Conservation (phyloP, 2,888 invertebrate species). For the Sarcophaga variegata region DNA sequence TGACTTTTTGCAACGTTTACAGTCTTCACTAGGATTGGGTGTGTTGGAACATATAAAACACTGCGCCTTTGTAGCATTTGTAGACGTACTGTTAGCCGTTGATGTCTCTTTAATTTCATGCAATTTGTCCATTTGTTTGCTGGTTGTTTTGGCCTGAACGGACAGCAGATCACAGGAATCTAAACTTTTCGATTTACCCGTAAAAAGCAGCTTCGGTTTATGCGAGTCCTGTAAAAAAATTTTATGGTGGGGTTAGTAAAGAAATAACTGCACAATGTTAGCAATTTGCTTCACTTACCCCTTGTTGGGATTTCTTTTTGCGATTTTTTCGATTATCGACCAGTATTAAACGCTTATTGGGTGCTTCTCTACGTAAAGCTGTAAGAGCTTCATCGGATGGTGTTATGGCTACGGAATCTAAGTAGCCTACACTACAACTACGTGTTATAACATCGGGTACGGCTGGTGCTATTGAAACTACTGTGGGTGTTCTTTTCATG, state of each 20-base stretch:
- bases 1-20: conserved; percentile 77
- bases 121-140: conserved; percentile 77
- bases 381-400: conserved; percentile 89
- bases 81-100: conserved; percentile 65
- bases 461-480: conserved; percentile 86
- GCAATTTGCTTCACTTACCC: conserved; percentile 69
- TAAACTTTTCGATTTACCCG: conserved; percentile 87
- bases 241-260: not conserved
- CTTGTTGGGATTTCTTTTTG: conserved; percentile 77
- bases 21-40: conserved; percentile 75
- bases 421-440: conserved; percentile 94
- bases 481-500: conserved; percentile 84
- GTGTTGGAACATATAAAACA: conserved; percentile 78
- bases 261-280: not conserved
- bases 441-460: conserved; percentile 88
- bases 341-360: conserved; percentile 87
- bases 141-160: conserved; percentile 73
- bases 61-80: conserved; percentile 72
- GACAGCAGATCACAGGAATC: conserved; percentile 91
- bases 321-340: conserved; percentile 86
- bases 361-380: conserved; percentile 88
- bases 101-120: conserved; percentile 78
- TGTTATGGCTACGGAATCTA: conserved; percentile 91
- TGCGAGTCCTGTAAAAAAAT: conserved; percentile 73
- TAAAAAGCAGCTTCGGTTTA: conserved; percentile 79